Percentiles rank a stretch among this genome's conserved stretches.
phyloP scores from a whole-genome alignment of 2,888 invertebrate genomes.

The Drosophila histrio region DNA sequence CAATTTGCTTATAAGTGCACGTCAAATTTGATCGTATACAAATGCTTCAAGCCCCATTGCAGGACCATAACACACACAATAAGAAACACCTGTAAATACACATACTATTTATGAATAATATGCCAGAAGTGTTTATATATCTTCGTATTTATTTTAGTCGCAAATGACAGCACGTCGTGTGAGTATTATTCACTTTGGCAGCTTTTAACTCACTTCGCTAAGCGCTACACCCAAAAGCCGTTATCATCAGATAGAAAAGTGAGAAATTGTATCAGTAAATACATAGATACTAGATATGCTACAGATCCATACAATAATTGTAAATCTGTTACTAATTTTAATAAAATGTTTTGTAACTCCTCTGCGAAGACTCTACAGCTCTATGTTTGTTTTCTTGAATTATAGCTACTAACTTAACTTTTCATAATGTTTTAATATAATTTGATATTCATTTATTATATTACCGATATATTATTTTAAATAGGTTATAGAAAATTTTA shows the following conservation, averaged over 20 bases:
- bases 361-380: too few species aligned
- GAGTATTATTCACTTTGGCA: slow-evolving; percentile 71
- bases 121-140: slow-evolving; percentile 24
- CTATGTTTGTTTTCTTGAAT: too few species aligned
- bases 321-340: too few species aligned
- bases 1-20: slow-evolving; percentile 72
- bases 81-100: slow-evolving; percentile 14
- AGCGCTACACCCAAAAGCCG: slow-evolving; percentile 43
- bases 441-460: too few species aligned
- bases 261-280: not conserved
- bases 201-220: slow-evolving; percentile 50
- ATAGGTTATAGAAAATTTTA: too few species aligned
- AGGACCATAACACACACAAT: not conserved
- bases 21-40: slow-evolving; percentile 69
- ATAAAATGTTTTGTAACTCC: too few species aligned
- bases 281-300: too few species aligned
- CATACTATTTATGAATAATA: slow-evolving; percentile 71
- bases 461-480: too few species aligned
- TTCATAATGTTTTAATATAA: too few species aligned
- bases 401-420: too few species aligned
- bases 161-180: slow-evolving; percentile 73
- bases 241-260: not conserved
- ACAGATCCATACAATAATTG: too few species aligned
- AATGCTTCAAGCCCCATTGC: slow-evolving; percentile 24
- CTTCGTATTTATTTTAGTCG: slow-evolving; percentile 66